Conservation (phyloP, 2,113 vertebrate genomes). For the Callorhinus ursinus region DNA sequence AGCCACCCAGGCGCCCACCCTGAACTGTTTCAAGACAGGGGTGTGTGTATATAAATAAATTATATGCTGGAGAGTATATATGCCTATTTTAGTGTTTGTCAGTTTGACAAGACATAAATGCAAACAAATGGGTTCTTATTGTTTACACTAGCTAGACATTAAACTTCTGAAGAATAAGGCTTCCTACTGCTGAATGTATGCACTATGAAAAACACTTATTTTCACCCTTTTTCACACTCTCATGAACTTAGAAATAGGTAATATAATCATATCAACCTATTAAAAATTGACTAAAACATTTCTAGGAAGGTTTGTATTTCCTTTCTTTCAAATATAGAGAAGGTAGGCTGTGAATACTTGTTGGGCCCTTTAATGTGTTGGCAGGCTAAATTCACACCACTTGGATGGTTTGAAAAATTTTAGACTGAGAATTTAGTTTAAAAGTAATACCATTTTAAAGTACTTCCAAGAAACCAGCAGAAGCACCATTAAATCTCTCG, state of each 20-base stretch:
- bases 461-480: neutral
- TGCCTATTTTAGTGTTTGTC: neutral
- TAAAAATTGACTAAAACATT: neutral
- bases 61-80: neutral
- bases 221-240: neutral
- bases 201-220: neutral
- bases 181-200: neutral
- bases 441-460: neutral
- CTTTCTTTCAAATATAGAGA: neutral
- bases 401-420: neutral
- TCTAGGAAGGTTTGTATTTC: neutral
- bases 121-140: neutral
- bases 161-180: neutral
- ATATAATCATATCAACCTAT: neutral
- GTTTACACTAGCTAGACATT: neutral
- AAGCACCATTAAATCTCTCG: neutral
- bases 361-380: neutral
- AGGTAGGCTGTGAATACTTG: neutral
- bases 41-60: neutral
- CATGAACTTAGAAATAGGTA: neutral
- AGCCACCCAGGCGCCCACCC: too few relatives aligned
- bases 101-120: neutral
- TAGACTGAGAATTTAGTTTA: neutral
- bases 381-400: neutral
- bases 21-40: neutral